phyloP scores from a whole-genome alignment of 2,113 vertebrate species.

The Poecilia latipinna region DNA sequence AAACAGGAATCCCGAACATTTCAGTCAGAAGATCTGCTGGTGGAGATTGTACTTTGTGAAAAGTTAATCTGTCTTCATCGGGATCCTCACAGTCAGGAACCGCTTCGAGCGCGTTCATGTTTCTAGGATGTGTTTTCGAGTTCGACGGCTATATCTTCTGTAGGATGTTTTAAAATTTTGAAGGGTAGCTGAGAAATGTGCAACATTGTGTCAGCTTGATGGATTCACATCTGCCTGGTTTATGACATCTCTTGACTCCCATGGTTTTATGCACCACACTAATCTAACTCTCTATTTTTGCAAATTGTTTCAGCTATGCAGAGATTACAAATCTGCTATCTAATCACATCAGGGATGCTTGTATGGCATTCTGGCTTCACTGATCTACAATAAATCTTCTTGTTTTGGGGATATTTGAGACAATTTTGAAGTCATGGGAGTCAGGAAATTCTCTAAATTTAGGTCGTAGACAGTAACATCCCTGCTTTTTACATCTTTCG shows the following conservation, averaged over 20 bases:
- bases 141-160: background rate
- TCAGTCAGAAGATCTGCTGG: background rate
- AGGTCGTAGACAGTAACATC: background rate
- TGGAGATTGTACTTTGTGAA: background rate
- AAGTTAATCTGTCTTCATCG: background rate
- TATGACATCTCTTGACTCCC: conserved; percentile 21
- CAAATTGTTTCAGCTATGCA: background rate
- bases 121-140: background rate
- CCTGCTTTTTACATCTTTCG: background rate
- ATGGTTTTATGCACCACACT: background rate
- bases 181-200: conserved; percentile 38
- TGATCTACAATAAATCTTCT: conserved; percentile 15
- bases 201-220: conserved; percentile 43
- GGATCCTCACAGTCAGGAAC: background rate
- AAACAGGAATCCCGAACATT: background rate
- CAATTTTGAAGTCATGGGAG: background rate
- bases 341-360: conserved; percentile 1
- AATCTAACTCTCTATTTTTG: background rate
- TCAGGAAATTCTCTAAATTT: background rate
- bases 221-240: conserved; percentile 23
- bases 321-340: conserved; percentile 7
- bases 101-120: background rate
- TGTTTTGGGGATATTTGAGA: background rate
- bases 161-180: conserved; percentile 14
- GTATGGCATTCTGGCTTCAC: background rate